Conservation (phyloP, 2,888 invertebrate genomes). For the Synanthedon myopaeformis region DNA sequence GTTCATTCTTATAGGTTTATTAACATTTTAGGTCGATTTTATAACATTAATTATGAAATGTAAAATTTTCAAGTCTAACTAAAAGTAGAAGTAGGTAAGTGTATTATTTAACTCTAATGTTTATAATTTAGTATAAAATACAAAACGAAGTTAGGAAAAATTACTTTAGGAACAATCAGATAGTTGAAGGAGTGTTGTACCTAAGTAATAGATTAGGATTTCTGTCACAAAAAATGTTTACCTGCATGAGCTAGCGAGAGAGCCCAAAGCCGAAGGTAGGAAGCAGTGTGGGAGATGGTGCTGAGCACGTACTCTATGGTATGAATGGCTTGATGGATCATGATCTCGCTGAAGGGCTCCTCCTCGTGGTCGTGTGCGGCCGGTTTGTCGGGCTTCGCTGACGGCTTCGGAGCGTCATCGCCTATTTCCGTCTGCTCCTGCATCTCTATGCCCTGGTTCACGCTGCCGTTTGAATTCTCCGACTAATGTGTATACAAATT, state of each 20-base stretch:
- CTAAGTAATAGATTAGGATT: too few species aligned
- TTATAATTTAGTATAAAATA: too few species aligned
- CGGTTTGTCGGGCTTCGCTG: conserved; percentile 12
- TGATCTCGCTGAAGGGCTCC: conserved; percentile 85
- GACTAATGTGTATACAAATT: conserved; percentile 22
- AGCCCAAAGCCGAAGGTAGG: conserved; percentile 96
- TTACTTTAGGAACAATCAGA: too few species aligned
- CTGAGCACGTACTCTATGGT: conserved; percentile 97
- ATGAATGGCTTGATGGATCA: conserved; percentile 95
- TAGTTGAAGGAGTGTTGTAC: too few species aligned
- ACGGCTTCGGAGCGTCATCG: conserved; percentile 20
- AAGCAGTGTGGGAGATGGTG: conserved; percentile 96
- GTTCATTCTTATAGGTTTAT: too few species aligned
- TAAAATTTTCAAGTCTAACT: too few species aligned
- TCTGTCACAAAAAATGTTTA: too few species aligned
- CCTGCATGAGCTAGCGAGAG: conserved; percentile 95
- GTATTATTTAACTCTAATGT: too few species aligned
- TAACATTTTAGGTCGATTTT: too few species aligned
- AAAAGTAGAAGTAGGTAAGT: too few species aligned
- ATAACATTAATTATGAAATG: too few species aligned
- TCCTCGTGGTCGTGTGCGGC: conserved; percentile 51
- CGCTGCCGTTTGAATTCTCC: conserved; percentile 71
- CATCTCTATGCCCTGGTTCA: conserved; percentile 77
- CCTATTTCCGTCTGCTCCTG: conserved; percentile 60
- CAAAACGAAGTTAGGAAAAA: too few species aligned